Evolutionary conservation across 2,888 invertebrate genomes (phyloP).

Genomic region (Apodemia duryi): DNA sequence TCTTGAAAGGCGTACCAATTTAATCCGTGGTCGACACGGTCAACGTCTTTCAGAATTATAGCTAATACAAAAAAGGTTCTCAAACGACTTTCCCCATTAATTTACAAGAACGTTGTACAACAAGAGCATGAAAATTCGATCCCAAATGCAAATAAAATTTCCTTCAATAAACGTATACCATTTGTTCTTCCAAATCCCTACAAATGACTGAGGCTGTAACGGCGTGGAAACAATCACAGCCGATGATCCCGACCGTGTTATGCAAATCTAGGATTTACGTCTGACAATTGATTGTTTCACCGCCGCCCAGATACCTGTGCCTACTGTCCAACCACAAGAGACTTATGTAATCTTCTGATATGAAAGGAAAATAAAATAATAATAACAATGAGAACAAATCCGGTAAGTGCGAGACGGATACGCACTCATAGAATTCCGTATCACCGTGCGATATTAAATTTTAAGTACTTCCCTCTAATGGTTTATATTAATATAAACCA

Average conservation of each 20-base stretch:
- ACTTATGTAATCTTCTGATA: background rate
- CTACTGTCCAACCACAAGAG: background rate
- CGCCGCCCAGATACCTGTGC: background rate
- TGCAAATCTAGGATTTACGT: slow-evolving; percentile 69
- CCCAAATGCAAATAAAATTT: slow-evolving; percentile 28
- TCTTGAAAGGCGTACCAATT: too few relatives aligned
- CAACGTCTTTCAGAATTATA: too few relatives aligned
- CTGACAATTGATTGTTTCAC: slow-evolving; percentile 55
- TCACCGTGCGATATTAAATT: slow-evolving; percentile 35
- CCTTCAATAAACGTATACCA: slow-evolving; percentile 42
- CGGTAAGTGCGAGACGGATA: too few relatives aligned
- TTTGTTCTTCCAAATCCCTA: slow-evolving; percentile 65
- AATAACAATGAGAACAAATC: too few relatives aligned
- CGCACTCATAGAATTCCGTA: too few relatives aligned
- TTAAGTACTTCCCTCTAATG: too few relatives aligned
- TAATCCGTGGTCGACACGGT: too few relatives aligned
- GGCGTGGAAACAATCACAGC: slow-evolving; percentile 68
- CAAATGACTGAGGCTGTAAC: slow-evolving; percentile 68
- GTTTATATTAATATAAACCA: too few relatives aligned
- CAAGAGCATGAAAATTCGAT: slow-evolving; percentile 10
- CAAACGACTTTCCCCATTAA: background rate
- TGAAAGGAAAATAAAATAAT: too few relatives aligned
- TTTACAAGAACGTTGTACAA: background rate
- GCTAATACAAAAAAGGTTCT: background rate
- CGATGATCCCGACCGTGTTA: slow-evolving; percentile 68